A percentile compares a stretch with the other conserved stretches of the same genome.
Conservation (phyloP, 2,888 invertebrate genomes). For the Drosophila monieri region DNA sequence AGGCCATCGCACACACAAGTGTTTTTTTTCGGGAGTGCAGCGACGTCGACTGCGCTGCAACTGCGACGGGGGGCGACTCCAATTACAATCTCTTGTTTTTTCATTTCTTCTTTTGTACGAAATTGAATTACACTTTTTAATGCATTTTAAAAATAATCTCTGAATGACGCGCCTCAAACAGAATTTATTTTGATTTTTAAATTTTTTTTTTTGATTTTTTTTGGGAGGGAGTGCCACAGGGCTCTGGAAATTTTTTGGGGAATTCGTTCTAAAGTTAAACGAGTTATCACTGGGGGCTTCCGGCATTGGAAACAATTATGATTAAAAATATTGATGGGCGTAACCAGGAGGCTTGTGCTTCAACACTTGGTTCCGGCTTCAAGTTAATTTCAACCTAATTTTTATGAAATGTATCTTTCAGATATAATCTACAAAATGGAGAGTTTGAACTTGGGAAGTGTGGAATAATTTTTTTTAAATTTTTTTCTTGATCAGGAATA, state of each 20-base stretch:
- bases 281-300: constrained; percentile 41
- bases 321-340: constrained; percentile 25
- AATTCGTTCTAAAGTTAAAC: constrained; percentile 12
- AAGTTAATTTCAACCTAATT: constrained; percentile 7
- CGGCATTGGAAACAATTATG: constrained; percentile 54
- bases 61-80: constrained; percentile 20
- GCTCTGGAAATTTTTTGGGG: constrained; percentile 16
- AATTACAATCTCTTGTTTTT: constrained; percentile 23
- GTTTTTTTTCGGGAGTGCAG: constrained; percentile 32
- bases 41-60: constrained; percentile 29
- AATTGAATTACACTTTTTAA: constrained; percentile 53
- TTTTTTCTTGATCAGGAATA: neutral
- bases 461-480: no score
- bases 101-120: constrained; percentile 32
- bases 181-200: constrained; percentile 2
- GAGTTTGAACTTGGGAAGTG: no score
- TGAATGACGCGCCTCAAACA: neutral
- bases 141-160: constrained; percentile 43
- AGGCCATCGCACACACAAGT: constrained; percentile 56
- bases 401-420: constrained; percentile 36
- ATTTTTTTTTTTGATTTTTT: constrained; percentile 11
- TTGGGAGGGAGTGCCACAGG: constrained; percentile 28
- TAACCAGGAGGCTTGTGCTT: constrained; percentile 30
- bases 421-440: constrained; percentile 18
- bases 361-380: neutral